Conservation (phyloP, 2,888 invertebrate genomes). For the Drosophila macrothrix region DNA sequence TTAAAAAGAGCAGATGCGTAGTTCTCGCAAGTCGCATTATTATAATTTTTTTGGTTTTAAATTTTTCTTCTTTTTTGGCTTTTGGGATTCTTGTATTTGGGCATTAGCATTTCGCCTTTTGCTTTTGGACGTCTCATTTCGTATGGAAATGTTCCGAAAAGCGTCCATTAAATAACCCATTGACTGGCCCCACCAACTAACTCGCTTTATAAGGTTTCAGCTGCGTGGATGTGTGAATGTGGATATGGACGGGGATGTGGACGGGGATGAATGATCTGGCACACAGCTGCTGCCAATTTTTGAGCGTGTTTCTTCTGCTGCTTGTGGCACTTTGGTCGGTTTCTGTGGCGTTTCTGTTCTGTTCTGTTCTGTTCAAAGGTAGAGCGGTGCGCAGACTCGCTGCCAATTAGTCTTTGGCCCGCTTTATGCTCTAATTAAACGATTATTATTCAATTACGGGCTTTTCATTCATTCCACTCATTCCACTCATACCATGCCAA, state of each 20-base stretch:
- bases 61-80: conserved; percentile 9
- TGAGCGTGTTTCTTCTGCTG: conserved; percentile 3
- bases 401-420: conserved; percentile 55
- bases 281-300: conserved; percentile 44
- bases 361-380: conserved; percentile 32
- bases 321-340: not conserved
- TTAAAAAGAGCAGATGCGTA: conserved; percentile 61
- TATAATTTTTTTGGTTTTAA: conserved; percentile 6
- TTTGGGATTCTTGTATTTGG: conserved; percentile 25
- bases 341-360: not conserved
- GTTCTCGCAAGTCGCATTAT: conserved; percentile 41
- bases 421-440: conserved; percentile 56
- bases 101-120: conserved; percentile 59
- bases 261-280: conserved; percentile 11
- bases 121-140: conserved; percentile 35
- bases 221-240: conserved; percentile 46
- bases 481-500: conserved; percentile 2
- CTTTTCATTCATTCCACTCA: conserved; percentile 27
- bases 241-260: not conserved
- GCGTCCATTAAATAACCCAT: conserved; percentile 43
- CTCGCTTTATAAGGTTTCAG: conserved; percentile 44
- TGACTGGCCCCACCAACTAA: conserved; percentile 24
- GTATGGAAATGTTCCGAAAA: conserved; percentile 62
- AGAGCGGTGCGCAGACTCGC: conserved; percentile 40
- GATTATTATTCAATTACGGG: conserved; percentile 63